Base-by-base conservation (phyloP, 2,888 invertebrate species). In the Galerucella pusilla region DNA sequence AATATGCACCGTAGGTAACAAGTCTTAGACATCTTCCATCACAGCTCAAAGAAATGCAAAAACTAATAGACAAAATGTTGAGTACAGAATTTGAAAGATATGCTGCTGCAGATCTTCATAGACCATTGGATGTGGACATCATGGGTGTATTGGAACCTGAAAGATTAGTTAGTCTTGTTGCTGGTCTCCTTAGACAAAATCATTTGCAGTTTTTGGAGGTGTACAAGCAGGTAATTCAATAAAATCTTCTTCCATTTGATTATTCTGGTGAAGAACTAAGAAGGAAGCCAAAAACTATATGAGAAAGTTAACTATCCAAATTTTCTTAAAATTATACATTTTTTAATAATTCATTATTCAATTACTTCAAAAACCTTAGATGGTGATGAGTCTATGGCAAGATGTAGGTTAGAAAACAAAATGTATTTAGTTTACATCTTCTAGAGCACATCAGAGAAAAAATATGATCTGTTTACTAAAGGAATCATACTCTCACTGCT, bases 21-120 rank as follows among this genome's bases (percentile, higher is more conserved):
- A 96, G 98, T 85, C 96, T 99, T 86, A 93, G 98, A 82, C 97
- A 99, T 89, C 89, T 99, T 77, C 96, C 97, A 74, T 96, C 97
- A 74, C 99, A 99, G 88, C 90, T 99, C 69, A 94, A 94, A 77
- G 99, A 99, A 90, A 96, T 99, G 93, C 95, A 97, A 84, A 93
- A 95, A 85, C 90, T 98, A 25, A 98, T 99, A 81, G 97, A 98
- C 85, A 97, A 97, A 89, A 97, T 99, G 97, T 91, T 99, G 81
- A 94, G 94, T 77, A 96, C 96, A 71, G 99, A 99, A 88, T 98
- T 99, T 87, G 94, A 96, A 84, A 92, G 95, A 81, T 96, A 97
- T 87, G 93, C 97, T 69, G 95, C 97, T 4, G 92, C 94, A 16
- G 98, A 99, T 88, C 90, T 99, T 28, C 97, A 97, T 88, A 90